Percentiles rank a stretch among this genome's conserved stretches.
These are phyloP conservation scores for Macrobrachium nipponense DNA, from an alignment of 1,140 invertebrate species.

Conservation along the genomic window DNA sequence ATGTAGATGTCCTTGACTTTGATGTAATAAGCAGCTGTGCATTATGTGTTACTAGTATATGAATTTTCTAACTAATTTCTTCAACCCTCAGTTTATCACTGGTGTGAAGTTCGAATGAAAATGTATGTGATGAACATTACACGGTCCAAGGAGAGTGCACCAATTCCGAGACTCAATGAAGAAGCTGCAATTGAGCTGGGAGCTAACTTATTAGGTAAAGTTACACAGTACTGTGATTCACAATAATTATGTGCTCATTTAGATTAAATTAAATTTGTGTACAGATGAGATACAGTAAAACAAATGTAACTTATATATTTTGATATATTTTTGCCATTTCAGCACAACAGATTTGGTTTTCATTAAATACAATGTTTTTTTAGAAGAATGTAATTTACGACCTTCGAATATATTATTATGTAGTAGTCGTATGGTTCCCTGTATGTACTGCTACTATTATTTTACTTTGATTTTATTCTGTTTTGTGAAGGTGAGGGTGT, in stretches of 20 bases:
- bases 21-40: not conserved
- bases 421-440: not conserved
- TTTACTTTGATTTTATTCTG: not conserved
- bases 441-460: not conserved
- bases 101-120: constrained; percentile 91
- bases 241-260: constrained; percentile 2
- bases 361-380: too few relatives aligned
- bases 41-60: not conserved
- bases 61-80: constrained; percentile 5
- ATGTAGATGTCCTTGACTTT: too few relatives aligned
- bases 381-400: too few relatives aligned
- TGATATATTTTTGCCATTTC: not conserved
- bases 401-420: too few relatives aligned
- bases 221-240: not conserved
- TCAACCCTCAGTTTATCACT: constrained; percentile 88
- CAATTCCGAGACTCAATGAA: constrained; percentile 88
- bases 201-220: constrained; percentile 85
- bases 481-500: constrained; percentile 44
- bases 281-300: not conserved
- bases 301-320: not conserved
- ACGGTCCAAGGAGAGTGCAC: constrained; percentile 80
- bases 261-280: not conserved
- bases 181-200: constrained; percentile 94
- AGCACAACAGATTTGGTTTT: too few relatives aligned
- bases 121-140: constrained; percentile 94